A percentile compares a stretch with the other conserved stretches of the same genome.
phyloP scores from a whole-genome alignment of 1,140 invertebrate species.

The Pseudachorutes palmiensis region DNA sequence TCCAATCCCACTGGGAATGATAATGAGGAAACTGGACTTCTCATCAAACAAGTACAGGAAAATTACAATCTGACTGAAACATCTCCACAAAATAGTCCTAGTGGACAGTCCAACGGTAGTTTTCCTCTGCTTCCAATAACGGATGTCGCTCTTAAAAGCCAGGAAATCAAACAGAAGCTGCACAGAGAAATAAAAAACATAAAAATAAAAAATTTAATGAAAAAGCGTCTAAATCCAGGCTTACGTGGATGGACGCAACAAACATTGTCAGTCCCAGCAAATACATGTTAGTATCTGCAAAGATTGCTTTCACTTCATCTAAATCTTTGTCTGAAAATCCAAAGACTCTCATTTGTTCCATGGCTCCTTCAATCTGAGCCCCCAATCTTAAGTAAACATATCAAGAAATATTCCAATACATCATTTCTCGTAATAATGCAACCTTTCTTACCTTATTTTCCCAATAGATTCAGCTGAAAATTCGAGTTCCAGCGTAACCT shows the following conservation, averaged over 20 bases:
- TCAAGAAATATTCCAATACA: background rate
- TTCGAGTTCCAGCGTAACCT: conserved; percentile 42
- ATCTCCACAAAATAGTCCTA: conserved; percentile 79
- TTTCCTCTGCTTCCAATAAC: conserved; percentile 78
- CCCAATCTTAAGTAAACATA: conserved; percentile 49
- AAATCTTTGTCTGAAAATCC: conserved; percentile 90
- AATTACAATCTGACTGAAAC: conserved; percentile 82
- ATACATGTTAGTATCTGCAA: conserved; percentile 90
- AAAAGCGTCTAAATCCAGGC: conserved; percentile 41
- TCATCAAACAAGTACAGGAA: conserved; percentile 90
- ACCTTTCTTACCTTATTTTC: conserved; percentile 44
- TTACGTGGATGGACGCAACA: conserved; percentile 87
- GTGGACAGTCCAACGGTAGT: conserved; percentile 82
- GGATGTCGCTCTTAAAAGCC: conserved; percentile 96
- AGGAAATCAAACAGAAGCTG: conserved; percentile 92
- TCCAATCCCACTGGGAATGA: conserved; percentile 77
- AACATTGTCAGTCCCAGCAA: conserved; percentile 85
- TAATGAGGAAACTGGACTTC: conserved; percentile 78
- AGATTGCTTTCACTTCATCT: conserved; percentile 93
- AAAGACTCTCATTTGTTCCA: conserved; percentile 60
- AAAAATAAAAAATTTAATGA: conserved; percentile 4
- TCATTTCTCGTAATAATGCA: too few species aligned
- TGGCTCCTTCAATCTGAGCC: conserved; percentile 68
- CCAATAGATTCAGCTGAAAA: conserved; percentile 49
- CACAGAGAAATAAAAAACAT: conserved; percentile 40